Evolutionary conservation across 2,113 vertebrate genomes (phyloP), one percentile per base, ranked within the genome.

Genomic region (Xiphophorus maculatus): DNA sequence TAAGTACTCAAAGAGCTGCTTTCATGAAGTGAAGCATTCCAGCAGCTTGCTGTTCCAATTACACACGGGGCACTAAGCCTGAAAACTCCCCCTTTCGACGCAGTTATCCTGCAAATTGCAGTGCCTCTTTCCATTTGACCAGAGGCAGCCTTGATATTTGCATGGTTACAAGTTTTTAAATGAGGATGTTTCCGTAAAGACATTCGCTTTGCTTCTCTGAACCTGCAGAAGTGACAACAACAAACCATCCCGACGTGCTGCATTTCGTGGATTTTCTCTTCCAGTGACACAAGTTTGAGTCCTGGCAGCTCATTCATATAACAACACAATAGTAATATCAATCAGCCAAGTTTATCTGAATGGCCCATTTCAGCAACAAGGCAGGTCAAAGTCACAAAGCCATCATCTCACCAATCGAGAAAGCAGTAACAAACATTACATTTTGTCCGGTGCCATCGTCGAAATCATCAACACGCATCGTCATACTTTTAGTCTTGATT

Each of bases 1-100:
- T 73, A 71, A 88, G 54, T n/a, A 27, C 48, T 91, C 81, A 92
- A 90, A 92, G 85, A 74, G 77, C 69, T 73, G 77, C 83, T 88
- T 90, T 90, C 87, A 91, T 84, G 9, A 73, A 32, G 9, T 25
- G 65, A 71, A 42, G 54, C 78, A 85, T 90, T 88, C 80, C 84
- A 71, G 63, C 44, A 66, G 25, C 66, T 75, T 27, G 70, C 35
- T 54, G 69, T 62, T 72, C 84, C 76, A 85, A 89, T 90, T 89
- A 74, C 42, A 80, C 27, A 19, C 14, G 75, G 62, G 62, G 48
- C 11, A 30, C 51, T 64, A 61, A 71, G 33, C n/a, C 4, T 25
- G 4, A 8, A 69, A 83, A 67, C 58, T 73, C 29, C 9, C 32
- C n/a, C 63, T 3, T 77, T 82, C 80, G 66, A 79, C 22, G 65